These are phyloP conservation scores for Eunapius fragilis DNA, from an alignment of 37 sponge, comb jelly and placozoan genomes.

Conservation along the genomic window DNA sequence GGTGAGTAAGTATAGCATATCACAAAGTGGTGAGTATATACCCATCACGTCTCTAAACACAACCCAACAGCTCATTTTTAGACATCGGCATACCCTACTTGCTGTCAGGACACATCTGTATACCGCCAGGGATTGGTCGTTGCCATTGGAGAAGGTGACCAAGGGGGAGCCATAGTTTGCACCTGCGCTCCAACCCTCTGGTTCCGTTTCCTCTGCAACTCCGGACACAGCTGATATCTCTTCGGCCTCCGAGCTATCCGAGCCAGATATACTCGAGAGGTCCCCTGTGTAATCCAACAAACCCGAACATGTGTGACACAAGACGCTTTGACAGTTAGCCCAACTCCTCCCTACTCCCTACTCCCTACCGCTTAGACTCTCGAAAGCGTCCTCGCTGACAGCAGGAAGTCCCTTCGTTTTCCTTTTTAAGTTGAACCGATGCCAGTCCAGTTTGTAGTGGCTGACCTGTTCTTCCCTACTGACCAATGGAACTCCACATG, in stretches of 20 bases:
- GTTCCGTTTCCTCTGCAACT: neutral
- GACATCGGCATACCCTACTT: neutral
- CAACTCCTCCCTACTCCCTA: too few relatives aligned
- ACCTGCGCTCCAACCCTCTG: neutral
- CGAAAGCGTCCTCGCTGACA: slow-evolving; percentile 80
- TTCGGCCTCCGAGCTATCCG: slow-evolving; percentile 54
- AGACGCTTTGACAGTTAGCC: neutral
- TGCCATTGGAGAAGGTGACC: slow-evolving; percentile 21
- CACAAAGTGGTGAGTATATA: too few relatives aligned
- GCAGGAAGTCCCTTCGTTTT: slow-evolving; percentile 51
- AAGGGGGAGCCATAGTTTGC: slow-evolving; percentile 9
- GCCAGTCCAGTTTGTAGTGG: slow-evolving; percentile 95
- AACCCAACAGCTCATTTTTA: too few relatives aligned
- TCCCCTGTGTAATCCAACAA: slow-evolving; percentile 29
- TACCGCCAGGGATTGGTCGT: slow-evolving; percentile 29
- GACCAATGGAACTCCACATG: slow-evolving; percentile 58
- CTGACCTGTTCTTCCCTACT: slow-evolving; percentile 74
- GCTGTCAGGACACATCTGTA: slow-evolving; percentile 29
- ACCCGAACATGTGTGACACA: neutral
- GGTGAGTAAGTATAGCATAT: too few relatives aligned
- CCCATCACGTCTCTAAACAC: too few relatives aligned
- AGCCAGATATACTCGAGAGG: slow-evolving; percentile 90
- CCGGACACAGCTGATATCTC: neutral
- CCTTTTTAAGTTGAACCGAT: slow-evolving; percentile 87
- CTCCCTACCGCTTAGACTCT: slow-evolving; percentile 69